Conservation (phyloP, 2,888 invertebrate species). For the Conops quadrifasciatus region DNA sequence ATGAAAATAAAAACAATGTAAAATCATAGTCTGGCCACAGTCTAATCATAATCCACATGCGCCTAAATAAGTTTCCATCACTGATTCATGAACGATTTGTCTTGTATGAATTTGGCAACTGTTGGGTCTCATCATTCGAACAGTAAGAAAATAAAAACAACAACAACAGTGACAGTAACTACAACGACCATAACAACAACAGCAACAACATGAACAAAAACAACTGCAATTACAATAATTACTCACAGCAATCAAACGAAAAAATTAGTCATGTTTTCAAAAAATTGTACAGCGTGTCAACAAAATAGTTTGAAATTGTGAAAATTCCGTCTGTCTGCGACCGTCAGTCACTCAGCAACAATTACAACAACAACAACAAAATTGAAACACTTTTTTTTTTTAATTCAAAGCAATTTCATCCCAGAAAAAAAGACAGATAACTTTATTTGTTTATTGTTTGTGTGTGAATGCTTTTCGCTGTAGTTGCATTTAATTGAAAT, state of each 20-base stretch:
- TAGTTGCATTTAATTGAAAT: background rate
- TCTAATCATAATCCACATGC: too few relatives aligned
- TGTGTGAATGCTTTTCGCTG: background rate
- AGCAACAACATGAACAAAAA: too few relatives aligned
- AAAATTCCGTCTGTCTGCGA: background rate
- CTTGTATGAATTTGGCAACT: too few relatives aligned
- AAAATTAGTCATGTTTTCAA: background rate
- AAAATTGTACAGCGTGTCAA: background rate
- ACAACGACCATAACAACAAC: background rate
- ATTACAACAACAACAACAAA: background rate
- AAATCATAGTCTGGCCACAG: too few relatives aligned
- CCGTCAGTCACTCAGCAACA: slow-evolving; percentile 1
- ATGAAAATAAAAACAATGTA: too few relatives aligned
- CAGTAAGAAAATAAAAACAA: background rate
- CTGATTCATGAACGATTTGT: too few relatives aligned
- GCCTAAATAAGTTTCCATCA: too few relatives aligned
- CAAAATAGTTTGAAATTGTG: background rate
- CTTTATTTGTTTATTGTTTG: background rate
- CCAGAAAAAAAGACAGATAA: background rate
- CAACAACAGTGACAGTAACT: too few relatives aligned
- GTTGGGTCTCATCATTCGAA: background rate
- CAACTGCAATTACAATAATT: too few relatives aligned
- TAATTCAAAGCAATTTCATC: background rate
- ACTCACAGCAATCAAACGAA: too few relatives aligned
- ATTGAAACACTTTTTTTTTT: background rate